Conservation (phyloP, 2,797 vertebrate species). For the Nannoperca obscura region DNA sequence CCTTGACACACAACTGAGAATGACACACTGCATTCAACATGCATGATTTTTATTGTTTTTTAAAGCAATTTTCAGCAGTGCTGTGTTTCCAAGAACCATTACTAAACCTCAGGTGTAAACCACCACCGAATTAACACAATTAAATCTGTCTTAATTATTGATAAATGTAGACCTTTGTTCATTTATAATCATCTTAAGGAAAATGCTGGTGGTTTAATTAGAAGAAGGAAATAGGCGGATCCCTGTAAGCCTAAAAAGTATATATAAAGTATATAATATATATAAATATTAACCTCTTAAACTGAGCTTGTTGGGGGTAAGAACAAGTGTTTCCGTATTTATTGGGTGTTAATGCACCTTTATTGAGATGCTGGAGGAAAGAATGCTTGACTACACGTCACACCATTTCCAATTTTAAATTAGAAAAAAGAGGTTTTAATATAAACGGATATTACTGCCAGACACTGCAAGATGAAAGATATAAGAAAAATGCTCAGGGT, state of each 20-base stretch:
- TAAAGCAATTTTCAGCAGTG: conserved; percentile 12
- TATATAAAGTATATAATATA: too few relatives aligned
- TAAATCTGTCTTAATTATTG: conserved; percentile 48
- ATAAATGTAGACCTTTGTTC: conserved; percentile 77
- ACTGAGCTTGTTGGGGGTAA: conserved; percentile 15
- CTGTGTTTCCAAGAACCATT: conserved; percentile 5
- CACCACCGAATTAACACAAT: conserved; percentile 48
- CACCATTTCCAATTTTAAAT: neutral
- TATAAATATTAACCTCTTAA: conserved; percentile 46
- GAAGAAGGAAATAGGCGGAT: conserved; percentile 32
- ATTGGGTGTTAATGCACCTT: conserved; percentile 1
- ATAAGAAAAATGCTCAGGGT: neutral
- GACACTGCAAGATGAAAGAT: neutral
- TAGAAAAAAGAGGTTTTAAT: neutral
- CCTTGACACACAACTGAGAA: conserved; percentile 58
- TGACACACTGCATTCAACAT: neutral
- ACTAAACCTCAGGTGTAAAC: conserved; percentile 73
- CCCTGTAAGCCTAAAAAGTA: conserved; percentile 26
- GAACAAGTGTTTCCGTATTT: conserved; percentile 59
- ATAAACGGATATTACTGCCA: neutral
- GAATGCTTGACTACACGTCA: neutral
- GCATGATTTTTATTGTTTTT: conserved; percentile 60
- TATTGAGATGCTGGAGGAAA: neutral
- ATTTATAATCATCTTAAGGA: conserved; percentile 64
- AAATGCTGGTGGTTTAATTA: conserved; percentile 35